Conservation (phyloP, 1,140 invertebrate genomes). For the Carposina sasakii region DNA sequence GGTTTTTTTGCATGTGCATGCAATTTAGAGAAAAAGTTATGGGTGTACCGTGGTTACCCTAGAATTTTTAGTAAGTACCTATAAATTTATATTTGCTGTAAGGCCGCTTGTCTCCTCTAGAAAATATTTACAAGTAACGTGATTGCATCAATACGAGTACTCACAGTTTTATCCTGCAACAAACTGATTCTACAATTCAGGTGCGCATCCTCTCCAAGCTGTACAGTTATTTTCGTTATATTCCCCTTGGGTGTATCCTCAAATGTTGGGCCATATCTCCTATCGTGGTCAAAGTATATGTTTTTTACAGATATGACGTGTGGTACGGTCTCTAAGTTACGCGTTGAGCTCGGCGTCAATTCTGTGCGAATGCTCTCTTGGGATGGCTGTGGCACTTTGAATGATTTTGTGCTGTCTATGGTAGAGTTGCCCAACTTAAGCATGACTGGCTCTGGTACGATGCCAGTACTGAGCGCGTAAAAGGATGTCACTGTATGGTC, state of each 20-base stretch:
- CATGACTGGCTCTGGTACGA: conserved; percentile 54
- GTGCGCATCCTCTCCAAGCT: conserved; percentile 83
- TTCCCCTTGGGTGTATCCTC: conserved; percentile 76
- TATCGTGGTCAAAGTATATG: conserved; percentile 73
- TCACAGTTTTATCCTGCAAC: conserved; percentile 89
- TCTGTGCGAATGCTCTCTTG: conserved; percentile 22
- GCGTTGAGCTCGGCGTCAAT: conserved; percentile 8
- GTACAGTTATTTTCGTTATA: conserved; percentile 83
- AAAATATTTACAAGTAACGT: too few species aligned
- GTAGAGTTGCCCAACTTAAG: conserved; percentile 64
- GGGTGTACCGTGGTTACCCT: too few species aligned
- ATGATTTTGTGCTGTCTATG: conserved; percentile 65
- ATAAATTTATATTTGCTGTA: too few species aligned
- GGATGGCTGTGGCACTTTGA: conserved; percentile 61
- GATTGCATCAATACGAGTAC: conserved; percentile 47
- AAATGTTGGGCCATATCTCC: conserved; percentile 80
- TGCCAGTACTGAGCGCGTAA: conserved; percentile 52
- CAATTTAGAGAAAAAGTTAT: too few species aligned
- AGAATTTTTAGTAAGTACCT: too few species aligned
- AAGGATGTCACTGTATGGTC: conserved; percentile 52
- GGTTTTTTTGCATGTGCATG: too few species aligned
- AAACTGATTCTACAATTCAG: conserved; percentile 88
- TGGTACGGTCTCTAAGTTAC: conserved; percentile 37
- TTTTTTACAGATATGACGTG: conserved; percentile 57
- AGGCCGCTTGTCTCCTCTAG: too few species aligned